phyloP scores from a whole-genome alignment of 1,140 invertebrate species.

The Diabrotica virgifera region DNA sequence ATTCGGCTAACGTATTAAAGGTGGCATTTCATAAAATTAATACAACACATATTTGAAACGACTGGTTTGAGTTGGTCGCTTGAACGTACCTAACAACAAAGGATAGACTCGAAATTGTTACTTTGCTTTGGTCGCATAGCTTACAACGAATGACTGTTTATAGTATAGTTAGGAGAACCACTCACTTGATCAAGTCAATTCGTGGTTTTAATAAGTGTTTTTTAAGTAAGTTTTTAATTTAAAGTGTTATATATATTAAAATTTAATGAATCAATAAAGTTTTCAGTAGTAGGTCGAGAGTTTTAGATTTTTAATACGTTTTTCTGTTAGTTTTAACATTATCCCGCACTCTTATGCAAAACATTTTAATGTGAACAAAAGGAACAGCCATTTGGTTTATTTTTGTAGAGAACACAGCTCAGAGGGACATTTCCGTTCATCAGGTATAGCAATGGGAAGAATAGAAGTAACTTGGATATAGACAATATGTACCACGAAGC shows the following conservation, averaged over 20 bases:
- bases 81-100: too few species aligned
- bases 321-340: too few species aligned
- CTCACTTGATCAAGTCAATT: slow-evolving; percentile 4
- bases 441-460: too few species aligned
- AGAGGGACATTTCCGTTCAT: too few species aligned
- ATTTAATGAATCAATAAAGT: slow-evolving; percentile 3
- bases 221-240: slow-evolving; percentile 2
- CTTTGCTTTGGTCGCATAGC: slow-evolving; percentile 38
- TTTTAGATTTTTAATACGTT: background rate
- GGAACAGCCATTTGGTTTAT: background rate
- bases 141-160: slow-evolving; percentile 41
- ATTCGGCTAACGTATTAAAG: too few species aligned
- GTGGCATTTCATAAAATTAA: too few species aligned
- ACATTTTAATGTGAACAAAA: background rate
- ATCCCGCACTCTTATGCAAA: too few species aligned
- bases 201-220: background rate
- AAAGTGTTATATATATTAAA: slow-evolving; percentile 1
- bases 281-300: background rate
- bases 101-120: too few species aligned
- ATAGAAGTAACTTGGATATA: too few species aligned
- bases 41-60: too few species aligned
- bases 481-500: too few species aligned
- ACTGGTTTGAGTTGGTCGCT: too few species aligned
- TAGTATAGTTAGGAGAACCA: slow-evolving; percentile 18
- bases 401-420: background rate